A percentile compares a stretch with the other conserved stretches of the same genome.
These are phyloP conservation scores for Mimumesa dahlbomi DNA, from an alignment of 2,888 invertebrate genomes.

Conservation along the genomic window DNA sequence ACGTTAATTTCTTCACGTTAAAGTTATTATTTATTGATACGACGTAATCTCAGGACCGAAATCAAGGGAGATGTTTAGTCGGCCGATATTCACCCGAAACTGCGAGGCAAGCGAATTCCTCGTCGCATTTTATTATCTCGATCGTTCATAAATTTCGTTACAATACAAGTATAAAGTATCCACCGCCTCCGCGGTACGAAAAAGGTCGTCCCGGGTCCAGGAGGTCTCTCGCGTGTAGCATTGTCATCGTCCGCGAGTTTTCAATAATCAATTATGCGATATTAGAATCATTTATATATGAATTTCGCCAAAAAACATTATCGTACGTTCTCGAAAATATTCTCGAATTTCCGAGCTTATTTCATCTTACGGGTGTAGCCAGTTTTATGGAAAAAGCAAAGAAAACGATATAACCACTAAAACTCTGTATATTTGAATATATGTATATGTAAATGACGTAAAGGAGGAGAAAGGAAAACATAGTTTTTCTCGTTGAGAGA, in stretches of 20 bases:
- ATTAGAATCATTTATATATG: conserved; percentile 6
- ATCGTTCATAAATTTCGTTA: conserved; percentile 77
- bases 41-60: conserved; percentile 64
- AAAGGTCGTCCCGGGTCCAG: conserved; percentile 40
- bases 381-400: too few species aligned
- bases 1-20: conserved; percentile 53
- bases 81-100: conserved; percentile 66
- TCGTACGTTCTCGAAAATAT: too few species aligned
- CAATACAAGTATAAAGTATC: conserved; percentile 74
- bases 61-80: conserved; percentile 59
- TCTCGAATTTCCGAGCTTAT: too few species aligned
- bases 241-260: conserved; percentile 50
- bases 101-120: conserved; percentile 58
- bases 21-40: conserved; percentile 69
- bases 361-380: too few species aligned
- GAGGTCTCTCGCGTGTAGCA: conserved; percentile 30
- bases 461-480: too few species aligned
- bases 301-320: not conserved
- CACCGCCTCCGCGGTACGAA: conserved; percentile 54
- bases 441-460: too few species aligned
- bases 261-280: conserved; percentile 47
- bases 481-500: too few species aligned
- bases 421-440: not conserved
- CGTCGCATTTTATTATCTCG: conserved; percentile 75
- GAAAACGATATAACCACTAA: not conserved